Conservation (phyloP, 2,113 vertebrate species). For the Rhea pennata region DNA sequence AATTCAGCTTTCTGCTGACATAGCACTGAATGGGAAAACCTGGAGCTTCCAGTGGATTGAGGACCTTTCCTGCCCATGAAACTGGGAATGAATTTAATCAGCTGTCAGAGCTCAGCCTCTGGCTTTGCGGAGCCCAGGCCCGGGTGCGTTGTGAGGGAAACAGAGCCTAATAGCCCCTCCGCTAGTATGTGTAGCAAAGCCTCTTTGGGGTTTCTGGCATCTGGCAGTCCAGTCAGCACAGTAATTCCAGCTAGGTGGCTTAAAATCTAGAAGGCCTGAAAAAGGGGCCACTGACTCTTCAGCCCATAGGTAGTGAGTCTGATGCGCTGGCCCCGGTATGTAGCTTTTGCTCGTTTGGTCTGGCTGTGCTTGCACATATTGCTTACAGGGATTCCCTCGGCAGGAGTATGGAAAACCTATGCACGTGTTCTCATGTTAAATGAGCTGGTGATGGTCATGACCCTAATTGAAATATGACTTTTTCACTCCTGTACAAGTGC, state of each 20-base stretch:
- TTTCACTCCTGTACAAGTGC: not conserved
- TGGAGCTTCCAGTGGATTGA: not conserved
- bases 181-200: not conserved
- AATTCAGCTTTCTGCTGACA: not conserved
- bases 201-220: too few species aligned
- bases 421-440: fast-evolving
- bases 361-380: not conserved
- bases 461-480: not conserved
- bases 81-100: not conserved
- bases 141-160: not conserved
- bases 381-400: not conserved
- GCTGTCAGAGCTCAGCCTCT: not conserved
- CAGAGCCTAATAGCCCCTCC: too few species aligned
- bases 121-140: not conserved
- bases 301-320: not conserved
- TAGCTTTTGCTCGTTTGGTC: not conserved
- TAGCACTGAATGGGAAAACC: not conserved
- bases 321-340: not conserved
- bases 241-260: not conserved
- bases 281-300: not conserved
- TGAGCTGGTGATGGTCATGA: not conserved
- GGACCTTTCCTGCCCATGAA: not conserved
- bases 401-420: fast-evolving
- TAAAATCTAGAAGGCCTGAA: not conserved
- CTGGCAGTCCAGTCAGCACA: not conserved